Percentiles rank a stretch among this genome's conserved stretches.
phyloP scores from a whole-genome alignment of 92 coral and sea anemone species.

The Epizoanthus ramosus region DNA sequence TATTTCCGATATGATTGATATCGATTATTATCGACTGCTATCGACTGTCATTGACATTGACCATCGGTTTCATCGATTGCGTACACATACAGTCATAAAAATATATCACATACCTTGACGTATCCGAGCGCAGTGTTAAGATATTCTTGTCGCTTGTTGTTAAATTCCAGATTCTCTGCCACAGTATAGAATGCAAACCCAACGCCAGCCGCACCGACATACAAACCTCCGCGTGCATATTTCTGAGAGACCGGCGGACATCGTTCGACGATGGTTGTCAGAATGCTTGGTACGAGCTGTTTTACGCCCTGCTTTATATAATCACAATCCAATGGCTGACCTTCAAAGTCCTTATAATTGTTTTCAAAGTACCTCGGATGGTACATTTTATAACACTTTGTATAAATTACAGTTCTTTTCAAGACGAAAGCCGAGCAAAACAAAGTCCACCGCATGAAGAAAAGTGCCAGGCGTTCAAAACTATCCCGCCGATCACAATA shows the following conservation, averaged over 20 bases:
- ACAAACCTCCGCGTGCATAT: slow-evolving; percentile 87
- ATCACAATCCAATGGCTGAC: slow-evolving; percentile 64
- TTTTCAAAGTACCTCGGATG: slow-evolving; percentile 70
- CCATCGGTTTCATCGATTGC: too few relatives aligned
- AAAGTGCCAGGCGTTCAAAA: background rate
- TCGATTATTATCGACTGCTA: too few relatives aligned
- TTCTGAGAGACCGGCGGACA: slow-evolving; percentile 71
- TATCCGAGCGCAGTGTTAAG: slow-evolving; percentile 73
- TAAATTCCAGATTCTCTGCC: slow-evolving; percentile 67
- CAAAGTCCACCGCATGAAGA: too few relatives aligned
- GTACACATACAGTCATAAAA: background rate
- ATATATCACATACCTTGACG: slow-evolving; percentile 63
- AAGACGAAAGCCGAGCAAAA: background rate
- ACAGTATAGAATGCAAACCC: slow-evolving; percentile 78
- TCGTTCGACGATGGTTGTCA: slow-evolving; percentile 57
- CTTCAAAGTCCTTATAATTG: slow-evolving; percentile 65
- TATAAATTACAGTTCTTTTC: background rate
- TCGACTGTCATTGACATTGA: too few relatives aligned
- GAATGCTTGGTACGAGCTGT: slow-evolving; percentile 59
- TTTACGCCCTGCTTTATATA: slow-evolving; percentile 66
- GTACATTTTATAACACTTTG: slow-evolving; percentile 34
- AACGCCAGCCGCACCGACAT: slow-evolving; percentile 86
- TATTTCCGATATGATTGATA: too few relatives aligned
- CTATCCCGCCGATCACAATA: background rate
- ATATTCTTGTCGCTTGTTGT: slow-evolving; percentile 59